Conservation (phyloP, 2,888 invertebrate genomes). For the Nemotelus pantherinus region DNA sequence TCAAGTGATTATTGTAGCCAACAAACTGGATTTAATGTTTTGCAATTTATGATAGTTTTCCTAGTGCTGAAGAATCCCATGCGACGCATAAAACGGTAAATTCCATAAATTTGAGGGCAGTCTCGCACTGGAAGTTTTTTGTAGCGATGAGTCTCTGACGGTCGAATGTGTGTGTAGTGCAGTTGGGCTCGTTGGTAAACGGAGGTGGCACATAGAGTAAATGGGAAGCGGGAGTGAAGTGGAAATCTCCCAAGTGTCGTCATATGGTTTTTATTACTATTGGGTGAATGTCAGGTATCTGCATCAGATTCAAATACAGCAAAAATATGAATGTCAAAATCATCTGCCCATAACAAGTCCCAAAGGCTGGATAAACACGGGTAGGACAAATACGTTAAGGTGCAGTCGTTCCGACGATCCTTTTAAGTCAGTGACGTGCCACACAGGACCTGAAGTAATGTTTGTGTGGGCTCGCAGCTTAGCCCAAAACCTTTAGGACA, state of each 20-base stretch:
- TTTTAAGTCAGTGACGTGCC: conserved; percentile 9
- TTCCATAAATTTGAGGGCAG: conserved; percentile 25
- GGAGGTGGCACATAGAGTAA: not conserved
- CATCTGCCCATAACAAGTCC: not conserved
- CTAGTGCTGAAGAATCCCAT: too few relatives aligned
- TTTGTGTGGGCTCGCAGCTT: conserved; percentile 30
- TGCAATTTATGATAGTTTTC: too few relatives aligned
- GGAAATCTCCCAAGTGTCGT: conserved; percentile 13
- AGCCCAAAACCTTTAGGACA: conserved; percentile 26
- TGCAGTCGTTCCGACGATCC: not conserved
- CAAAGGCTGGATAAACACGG: not conserved
- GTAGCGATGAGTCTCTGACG: conserved; percentile 6
- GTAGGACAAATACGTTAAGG: not conserved
- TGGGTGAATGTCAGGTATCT: conserved; percentile 8
- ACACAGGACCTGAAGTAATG: conserved; percentile 31
- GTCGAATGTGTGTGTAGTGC: conserved; percentile 4
- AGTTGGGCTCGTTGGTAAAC: not conserved
- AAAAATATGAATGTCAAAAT: conserved; percentile 33
- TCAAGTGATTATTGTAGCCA: not conserved
- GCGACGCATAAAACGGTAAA: conserved; percentile 32
- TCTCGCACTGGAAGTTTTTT: conserved; percentile 26
- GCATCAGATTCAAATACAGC: not conserved
- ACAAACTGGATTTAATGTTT: too few relatives aligned
- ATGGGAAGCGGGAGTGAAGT: not conserved
- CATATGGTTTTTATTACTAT: not conserved